Evolutionary conservation across 2,797 vertebrate species (phyloP), one percentile per base, ranked within the genome.

Genomic region (Mastacembelus armatus): DNA sequence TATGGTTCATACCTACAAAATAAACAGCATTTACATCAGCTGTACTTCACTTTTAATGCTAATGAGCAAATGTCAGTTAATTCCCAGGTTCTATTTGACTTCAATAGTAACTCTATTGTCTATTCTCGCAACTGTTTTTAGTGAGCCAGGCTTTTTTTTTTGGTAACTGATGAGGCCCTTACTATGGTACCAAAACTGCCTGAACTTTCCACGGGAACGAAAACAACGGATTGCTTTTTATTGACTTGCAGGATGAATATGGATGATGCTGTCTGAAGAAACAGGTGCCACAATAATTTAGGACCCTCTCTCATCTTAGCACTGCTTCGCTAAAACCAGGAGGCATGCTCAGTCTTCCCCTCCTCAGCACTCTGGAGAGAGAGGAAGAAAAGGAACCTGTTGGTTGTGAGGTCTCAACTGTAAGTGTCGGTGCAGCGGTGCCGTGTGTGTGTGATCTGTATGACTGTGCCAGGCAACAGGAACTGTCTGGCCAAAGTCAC

Each of bases 401-500:
- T 66, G 54, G 66, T 75, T 38, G 55, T 77, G 19, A 39, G 66
- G 75, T 71, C 75, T 58, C 47, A 5, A 62, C 69, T 62, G 54
- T 55, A 73, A 76, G 79, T 43, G 60, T 65, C 7, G 18, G 42
- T 69, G 71, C 80, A 74, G 68, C 49, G 61, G 77, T 66, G 78
- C 59, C n/a, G 43, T 39, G 61, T 74, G 60, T 75, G 67, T 71
- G 50, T 67, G 81, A 76, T 74, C 45, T 73, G 40, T 33, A 61
- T 4, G 47, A 74, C 49, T 4, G 66, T 9, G 57, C 54, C 69
- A 81, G 61, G 59, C 77, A 76, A 59, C 77, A 68, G 79, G 78
- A 87, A 89, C 36, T 45, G 47, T 77, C 73, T 69, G 74, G 81
- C 81, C 82, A 79, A 73, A 85, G 77, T 50, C 81, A 67, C 88